Percentiles rank a stretch among this genome's conserved stretches.
phyloP scores from a whole-genome alignment of 2,113 vertebrate species.

The Chlorodrepanis virens region DNA sequence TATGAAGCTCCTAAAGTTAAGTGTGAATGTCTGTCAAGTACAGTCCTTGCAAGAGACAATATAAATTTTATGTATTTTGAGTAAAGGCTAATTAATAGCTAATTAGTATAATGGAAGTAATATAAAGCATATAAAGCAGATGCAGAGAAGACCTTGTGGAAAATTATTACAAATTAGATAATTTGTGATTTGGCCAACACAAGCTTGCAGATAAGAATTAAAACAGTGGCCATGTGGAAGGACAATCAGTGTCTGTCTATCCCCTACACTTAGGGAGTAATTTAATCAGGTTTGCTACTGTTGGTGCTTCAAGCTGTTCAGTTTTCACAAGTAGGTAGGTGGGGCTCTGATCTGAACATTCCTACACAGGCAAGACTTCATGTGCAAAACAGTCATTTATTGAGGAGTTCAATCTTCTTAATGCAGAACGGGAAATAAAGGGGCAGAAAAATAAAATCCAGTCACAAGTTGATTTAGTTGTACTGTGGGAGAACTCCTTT shows the following conservation, averaged over 20 bases:
- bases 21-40: slow-evolving; percentile 72
- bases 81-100: slow-evolving; percentile 79
- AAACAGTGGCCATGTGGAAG: slow-evolving; percentile 69
- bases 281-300: slow-evolving; percentile 73
- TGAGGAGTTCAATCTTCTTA: background rate
- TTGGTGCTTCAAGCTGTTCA: slow-evolving; percentile 71
- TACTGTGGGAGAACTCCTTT: background rate
- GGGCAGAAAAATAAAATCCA: background rate
- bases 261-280: slow-evolving; percentile 50
- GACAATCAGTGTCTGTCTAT: slow-evolving; percentile 60
- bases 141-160: slow-evolving; percentile 74
- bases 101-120: slow-evolving; percentile 77
- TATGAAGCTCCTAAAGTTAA: slow-evolving; percentile 67
- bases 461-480: background rate
- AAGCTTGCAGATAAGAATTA: slow-evolving; percentile 67
- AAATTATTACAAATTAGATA: slow-evolving; percentile 72
- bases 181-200: slow-evolving; percentile 67
- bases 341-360: slow-evolving; percentile 52
- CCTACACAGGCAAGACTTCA: slow-evolving; percentile 29
- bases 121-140: slow-evolving; percentile 75
- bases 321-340: slow-evolving; percentile 62
- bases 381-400: background rate
- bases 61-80: slow-evolving; percentile 68
- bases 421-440: background rate
- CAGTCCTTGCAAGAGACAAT: slow-evolving; percentile 53